These are phyloP conservation scores for Phycodurus eques DNA, from an alignment of 2,113 vertebrate genomes.

Conservation along the genomic window DNA sequence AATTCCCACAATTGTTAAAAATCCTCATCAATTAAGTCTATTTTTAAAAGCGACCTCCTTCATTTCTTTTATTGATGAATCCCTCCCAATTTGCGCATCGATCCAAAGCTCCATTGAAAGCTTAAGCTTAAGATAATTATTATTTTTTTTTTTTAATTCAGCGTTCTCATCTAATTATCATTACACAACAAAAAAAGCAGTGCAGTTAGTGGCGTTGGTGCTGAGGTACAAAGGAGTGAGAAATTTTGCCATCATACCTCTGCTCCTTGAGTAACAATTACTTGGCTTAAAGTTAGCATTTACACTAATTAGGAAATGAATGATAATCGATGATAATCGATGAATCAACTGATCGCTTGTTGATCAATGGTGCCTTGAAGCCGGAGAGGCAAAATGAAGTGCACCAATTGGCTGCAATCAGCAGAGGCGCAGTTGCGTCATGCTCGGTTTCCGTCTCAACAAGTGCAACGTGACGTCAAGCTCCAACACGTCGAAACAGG, in stretches of 20 bases:
- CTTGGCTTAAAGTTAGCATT: neutral
- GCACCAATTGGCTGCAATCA: no score
- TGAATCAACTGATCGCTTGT: no score
- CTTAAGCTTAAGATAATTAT: neutral
- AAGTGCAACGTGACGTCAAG: no score
- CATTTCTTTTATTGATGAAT: constrained; percentile 34
- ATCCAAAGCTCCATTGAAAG: constrained; percentile 39
- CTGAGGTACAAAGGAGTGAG: constrained; percentile 16
- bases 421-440: no score
- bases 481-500: no score
- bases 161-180: neutral
- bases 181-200: neutral
- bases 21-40: neutral
- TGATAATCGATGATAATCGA: neutral
- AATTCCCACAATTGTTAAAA: no score
- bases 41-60: no score
- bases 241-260: neutral
- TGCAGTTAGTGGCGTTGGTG: constrained; percentile 31
- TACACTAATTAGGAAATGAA: neutral
- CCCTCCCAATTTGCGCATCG: constrained; percentile 31
- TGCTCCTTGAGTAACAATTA: neutral
- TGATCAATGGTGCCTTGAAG: neutral
- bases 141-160: no score
- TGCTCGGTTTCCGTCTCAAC: no score
- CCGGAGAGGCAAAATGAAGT: no score